Evolutionary conservation across 2,113 vertebrate species (phyloP), one percentile per base, ranked within the genome.

Genomic region (Dolichallabes microphthalmus): DNA sequence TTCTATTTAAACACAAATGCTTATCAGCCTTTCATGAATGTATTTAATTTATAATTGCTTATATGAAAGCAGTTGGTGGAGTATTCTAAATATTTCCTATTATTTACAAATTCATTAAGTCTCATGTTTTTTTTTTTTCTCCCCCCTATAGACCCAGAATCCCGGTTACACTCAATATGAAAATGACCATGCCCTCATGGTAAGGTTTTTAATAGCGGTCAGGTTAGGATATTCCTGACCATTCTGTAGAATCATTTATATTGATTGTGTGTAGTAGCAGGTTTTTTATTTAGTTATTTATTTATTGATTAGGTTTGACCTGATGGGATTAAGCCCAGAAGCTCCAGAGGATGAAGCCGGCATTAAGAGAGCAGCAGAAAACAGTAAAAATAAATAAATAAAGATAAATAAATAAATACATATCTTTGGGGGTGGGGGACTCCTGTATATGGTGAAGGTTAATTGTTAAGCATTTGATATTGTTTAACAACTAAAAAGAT

Each of bases 361-460:
- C 76, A 99, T 99, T 91, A 99, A 99, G 94, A 97, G 95, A 93
- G 98, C 98, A 14, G 95, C 98, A 87, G 98, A 99, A 86, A 97
- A 93, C 93, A 97, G 98, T 99, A 94, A 97, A 4, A 2, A 85
- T 45, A 45, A 45, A 6, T 13, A 19, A 17, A 53, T 7, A 71
- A 32, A 75, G 1, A 50, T 22, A 50, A 39, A 25, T 35, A 57
- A 27, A 17, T 32, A 71, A 45, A 2, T 35, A n/a, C n/a, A n/a
- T n/a, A 45, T 45, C 45, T 45, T 6, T 45, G 45, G 2, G 39
- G 39, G 39, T 6, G 45, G 5, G 13, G 50, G 45, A 45, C n/a
- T 61, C 12, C 5, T 35, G 22, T 1, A 22, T 11, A 45, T 12
- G 19, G 35, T 12, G 10, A 45, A 50, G 39, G 8, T 1, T 14